These are phyloP conservation scores for Cerastis rubricosa DNA, from an alignment of 2,888 invertebrate genomes.

Conservation along the genomic window DNA sequence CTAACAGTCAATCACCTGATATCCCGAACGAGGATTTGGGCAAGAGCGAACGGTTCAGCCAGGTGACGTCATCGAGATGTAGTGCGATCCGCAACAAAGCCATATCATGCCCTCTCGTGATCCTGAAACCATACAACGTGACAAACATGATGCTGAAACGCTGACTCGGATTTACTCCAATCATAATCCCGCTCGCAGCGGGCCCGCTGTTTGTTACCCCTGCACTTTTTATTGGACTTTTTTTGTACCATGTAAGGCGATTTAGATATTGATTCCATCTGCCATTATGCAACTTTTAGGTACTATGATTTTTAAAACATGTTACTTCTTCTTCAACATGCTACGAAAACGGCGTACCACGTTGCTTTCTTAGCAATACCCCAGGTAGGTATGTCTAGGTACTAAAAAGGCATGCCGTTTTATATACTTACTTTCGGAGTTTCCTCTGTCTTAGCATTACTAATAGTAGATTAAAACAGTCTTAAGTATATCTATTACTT, in stretches of 20 bases:
- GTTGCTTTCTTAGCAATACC: background rate
- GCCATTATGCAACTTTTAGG: background rate
- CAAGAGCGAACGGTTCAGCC: conserved; percentile 75
- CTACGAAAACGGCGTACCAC: background rate
- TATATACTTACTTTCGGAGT: background rate
- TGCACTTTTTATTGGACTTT: conserved; percentile 26
- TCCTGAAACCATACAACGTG: conserved; percentile 77
- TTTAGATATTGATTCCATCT: conserved; percentile 35
- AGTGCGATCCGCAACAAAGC: conserved; percentile 80
- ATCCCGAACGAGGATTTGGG: conserved; percentile 83
- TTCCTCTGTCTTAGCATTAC: background rate
- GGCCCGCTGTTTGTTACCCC: conserved; percentile 20
- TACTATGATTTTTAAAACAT: conserved; percentile 1
- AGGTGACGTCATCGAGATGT: conserved; percentile 72
- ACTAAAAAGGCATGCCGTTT: background rate
- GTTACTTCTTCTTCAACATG: background rate
- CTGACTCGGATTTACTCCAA: conserved; percentile 52
- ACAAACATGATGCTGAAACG: conserved; percentile 38
- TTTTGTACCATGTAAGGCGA: conserved; percentile 32
- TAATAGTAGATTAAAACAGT: background rate
- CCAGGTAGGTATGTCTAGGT: background rate
- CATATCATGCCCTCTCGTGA: conserved; percentile 84
- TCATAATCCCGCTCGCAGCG: conserved; percentile 28
- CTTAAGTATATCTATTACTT: too few species aligned
- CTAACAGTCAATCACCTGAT: conserved; percentile 76